phyloP scores from a whole-genome alignment of 2,113 vertebrate species.

The Pitta sordida region DNA sequence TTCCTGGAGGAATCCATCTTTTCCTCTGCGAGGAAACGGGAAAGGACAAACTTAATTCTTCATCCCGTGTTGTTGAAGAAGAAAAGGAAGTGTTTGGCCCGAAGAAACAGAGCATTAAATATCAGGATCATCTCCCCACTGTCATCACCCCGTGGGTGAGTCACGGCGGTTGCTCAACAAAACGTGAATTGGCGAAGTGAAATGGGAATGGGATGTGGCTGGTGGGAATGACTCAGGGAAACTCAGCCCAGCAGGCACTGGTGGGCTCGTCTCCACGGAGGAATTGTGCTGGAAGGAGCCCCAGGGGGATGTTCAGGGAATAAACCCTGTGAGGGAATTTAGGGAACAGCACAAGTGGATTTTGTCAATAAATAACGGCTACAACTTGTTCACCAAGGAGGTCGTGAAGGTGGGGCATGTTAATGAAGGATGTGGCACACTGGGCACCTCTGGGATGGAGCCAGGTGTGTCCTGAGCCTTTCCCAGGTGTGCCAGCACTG shows the following conservation, averaged over 20 bases:
- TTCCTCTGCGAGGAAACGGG: background rate
- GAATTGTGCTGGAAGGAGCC: background rate
- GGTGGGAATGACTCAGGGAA: conserved; percentile 6
- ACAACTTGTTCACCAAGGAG: background rate
- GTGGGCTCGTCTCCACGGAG: background rate
- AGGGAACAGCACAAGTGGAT: background rate
- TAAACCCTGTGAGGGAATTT: background rate
- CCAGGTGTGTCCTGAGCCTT: background rate
- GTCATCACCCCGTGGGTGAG: conserved; percentile 5
- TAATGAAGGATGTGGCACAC: background rate
- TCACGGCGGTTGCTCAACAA: conserved; percentile 32
- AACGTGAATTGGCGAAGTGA: conserved; percentile 13
- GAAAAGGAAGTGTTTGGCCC: background rate
- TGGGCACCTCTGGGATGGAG: background rate
- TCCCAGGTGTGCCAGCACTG: background rate
- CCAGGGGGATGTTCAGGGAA: background rate
- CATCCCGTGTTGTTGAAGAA: background rate
- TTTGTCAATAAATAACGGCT: background rate
- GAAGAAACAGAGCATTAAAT: background rate
- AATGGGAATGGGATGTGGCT: background rate
- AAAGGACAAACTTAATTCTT: background rate
- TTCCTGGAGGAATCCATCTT: background rate
- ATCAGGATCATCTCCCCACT: background rate
- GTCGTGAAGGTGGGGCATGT: background rate
- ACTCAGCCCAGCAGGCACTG: background rate